Base-by-base conservation (phyloP, 2,113 vertebrate species). In the Eulacestoma nigropectus region DNA sequence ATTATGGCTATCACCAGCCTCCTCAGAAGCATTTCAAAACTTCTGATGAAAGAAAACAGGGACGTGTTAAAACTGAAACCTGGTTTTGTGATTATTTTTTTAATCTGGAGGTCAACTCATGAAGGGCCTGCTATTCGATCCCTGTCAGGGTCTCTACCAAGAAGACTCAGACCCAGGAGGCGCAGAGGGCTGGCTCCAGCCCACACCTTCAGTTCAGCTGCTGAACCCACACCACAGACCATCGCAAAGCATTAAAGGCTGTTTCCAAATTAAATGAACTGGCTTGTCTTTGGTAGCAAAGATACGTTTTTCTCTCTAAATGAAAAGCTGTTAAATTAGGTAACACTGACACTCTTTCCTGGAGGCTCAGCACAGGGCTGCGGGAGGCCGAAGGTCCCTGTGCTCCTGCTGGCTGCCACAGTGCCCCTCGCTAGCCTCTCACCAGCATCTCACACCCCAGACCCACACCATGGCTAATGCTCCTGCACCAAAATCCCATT, bases 1-100 rank as follows among this genome's bases (percentile, higher is more conserved):
- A 96, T 96, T 95, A 95, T 37, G 55, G 87, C 96, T 95, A 94
- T 89, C 86, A 88, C 53, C 88, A 96, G 39, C 76, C 92, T 94
- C 89, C 83, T 85, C 92, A 89, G 87, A 95, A 96, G 94, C 82
- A 68, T 60, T 96, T 94, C 47, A 78, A 56, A 95, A 89, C 74
- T 89, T 96, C 57, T 87, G 84, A 91, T 80, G 86, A 94, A 91
- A 93, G 81, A 87, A 95, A 96, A 93, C 53, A 91, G 69, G 41
- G 55, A 76, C 0, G 0, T 74, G 59, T 69, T 86, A 83, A 94
- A 93, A 91, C 41, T 76, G 63, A 91, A 93, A 91, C 44, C 73
- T 72, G 72, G 62, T 91, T 93, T 80, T 70, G 30, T n/a, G 57
- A 42, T 63, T 46, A 11, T 78, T 60, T 65, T 94, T 95, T 92